phyloP scores from a whole-genome alignment of 2,113 vertebrate genomes.

The Nothobranchius kuhntae region DNA sequence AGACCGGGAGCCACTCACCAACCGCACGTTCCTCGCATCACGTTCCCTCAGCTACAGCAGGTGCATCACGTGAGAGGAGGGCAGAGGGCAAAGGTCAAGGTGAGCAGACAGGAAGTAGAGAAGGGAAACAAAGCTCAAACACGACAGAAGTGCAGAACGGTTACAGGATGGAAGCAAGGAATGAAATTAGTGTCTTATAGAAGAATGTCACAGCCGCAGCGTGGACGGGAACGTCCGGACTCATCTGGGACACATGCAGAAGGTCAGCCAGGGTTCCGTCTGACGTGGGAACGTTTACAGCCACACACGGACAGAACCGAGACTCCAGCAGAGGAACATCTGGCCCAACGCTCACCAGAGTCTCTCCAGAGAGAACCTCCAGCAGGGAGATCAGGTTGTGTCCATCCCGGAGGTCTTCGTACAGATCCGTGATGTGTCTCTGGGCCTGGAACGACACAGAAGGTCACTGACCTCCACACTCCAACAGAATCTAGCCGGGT shows the following conservation, averaged over 20 bases:
- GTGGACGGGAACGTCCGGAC: constrained; percentile 30
- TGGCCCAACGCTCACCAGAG: constrained; percentile 81
- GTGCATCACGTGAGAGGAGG: constrained; percentile 79
- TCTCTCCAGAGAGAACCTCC: constrained; percentile 95
- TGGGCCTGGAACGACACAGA: constrained; percentile 78
- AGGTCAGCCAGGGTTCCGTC: constrained; percentile 13
- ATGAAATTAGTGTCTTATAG: constrained; percentile 69
- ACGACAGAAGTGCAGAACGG: constrained; percentile 66
- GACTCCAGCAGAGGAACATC: background rate
- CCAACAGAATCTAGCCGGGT: too few relatives aligned
- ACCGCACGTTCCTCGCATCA: constrained; percentile 92
- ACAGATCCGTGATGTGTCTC: constrained; percentile 91
- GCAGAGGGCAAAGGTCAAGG: constrained; percentile 82
- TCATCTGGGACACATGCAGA: constrained; percentile 50
- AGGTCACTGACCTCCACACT: too few relatives aligned
- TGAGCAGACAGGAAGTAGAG: constrained; percentile 82
- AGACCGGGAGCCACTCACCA: constrained; percentile 86
- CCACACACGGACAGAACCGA: background rate
- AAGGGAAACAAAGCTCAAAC: constrained; percentile 67
- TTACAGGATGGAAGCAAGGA: constrained; percentile 71
- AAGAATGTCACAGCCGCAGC: constrained; percentile 26
- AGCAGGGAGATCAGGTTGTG: constrained; percentile 97
- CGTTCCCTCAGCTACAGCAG: constrained; percentile 93
- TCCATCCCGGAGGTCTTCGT: constrained; percentile 95
- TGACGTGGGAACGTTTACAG: constrained; percentile 12